Evolutionary conservation across 2,888 invertebrate species (phyloP).

Genomic region (Tridacna gigas): DNA sequence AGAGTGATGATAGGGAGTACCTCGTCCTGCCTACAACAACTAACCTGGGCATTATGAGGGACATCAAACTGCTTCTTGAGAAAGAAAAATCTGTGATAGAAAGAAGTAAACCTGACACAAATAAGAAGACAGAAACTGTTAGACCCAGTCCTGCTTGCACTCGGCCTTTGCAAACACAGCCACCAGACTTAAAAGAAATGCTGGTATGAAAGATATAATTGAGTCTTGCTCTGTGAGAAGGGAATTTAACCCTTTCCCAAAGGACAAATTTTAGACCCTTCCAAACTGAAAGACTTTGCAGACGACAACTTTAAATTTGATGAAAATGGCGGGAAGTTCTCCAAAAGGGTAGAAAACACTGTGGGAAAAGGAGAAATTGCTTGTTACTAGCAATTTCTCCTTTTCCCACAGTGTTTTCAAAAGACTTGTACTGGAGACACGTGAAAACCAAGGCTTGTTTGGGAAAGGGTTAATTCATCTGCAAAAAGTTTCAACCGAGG

Average conservation of each 20-base stretch:
- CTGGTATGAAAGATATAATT: neutral
- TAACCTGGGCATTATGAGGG: constrained; percentile 59
- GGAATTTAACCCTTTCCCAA: too few species aligned
- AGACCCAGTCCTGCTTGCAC: neutral
- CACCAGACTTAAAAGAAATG: neutral
- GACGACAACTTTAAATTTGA: too few species aligned
- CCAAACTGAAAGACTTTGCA: too few species aligned
- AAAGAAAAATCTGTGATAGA: constrained; percentile 59
- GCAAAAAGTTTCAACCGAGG: too few species aligned
- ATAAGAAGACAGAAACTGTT: neutral
- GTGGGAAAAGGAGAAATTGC: neutral
- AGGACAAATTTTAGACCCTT: too few species aligned
- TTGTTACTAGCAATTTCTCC: neutral
- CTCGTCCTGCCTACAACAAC: constrained; percentile 79
- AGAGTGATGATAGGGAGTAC: constrained; percentile 79
- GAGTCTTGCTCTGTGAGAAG: too few species aligned
- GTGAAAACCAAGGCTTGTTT: too few species aligned
- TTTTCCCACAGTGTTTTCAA: too few species aligned
- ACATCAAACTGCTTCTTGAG: constrained; percentile 70
- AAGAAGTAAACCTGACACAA: constrained; percentile 16
- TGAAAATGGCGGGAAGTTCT: too few species aligned
- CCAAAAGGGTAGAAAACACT: neutral
- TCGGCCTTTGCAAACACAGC: neutral
- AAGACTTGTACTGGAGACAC: too few species aligned
- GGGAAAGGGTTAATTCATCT: too few species aligned